phyloP scores from a whole-genome alignment of 2,888 invertebrate species.

The Drosophila anceps region DNA sequence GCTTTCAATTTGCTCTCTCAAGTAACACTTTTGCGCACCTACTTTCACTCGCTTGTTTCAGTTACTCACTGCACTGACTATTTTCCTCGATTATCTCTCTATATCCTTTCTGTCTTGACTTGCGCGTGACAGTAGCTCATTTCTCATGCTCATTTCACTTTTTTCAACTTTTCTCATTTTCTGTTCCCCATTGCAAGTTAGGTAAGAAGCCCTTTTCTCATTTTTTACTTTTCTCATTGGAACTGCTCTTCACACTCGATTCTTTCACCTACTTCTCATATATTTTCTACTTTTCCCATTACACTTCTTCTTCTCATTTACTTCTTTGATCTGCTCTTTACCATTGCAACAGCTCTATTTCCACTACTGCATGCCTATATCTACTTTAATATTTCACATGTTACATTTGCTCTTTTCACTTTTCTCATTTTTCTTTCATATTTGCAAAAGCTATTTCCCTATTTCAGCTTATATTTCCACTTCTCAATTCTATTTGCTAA shows the following conservation, averaged over 20 bases:
- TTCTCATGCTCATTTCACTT: background rate
- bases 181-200: background rate
- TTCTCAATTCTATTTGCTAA: background rate
- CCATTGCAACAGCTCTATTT: background rate
- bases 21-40: no score
- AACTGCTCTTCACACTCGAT: background rate
- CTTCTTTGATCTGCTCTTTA: background rate
- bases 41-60: background rate
- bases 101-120: background rate
- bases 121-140: background rate
- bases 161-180: background rate
- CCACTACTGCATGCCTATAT: background rate
- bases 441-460: background rate
- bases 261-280: background rate
- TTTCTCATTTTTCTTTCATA: background rate
- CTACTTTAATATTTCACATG: background rate
- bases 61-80: background rate
- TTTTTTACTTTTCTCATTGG: background rate
- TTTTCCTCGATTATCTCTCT: background rate
- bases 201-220: background rate
- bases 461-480: background rate
- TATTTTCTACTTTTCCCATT: background rate
- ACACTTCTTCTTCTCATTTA: background rate
- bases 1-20: background rate
- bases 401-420: background rate